Evolutionary conservation across 92 coral and sea anemone species (phyloP), one percentile per base, ranked within the genome.

Genomic region (Umimayanthus kanabou): DNA sequence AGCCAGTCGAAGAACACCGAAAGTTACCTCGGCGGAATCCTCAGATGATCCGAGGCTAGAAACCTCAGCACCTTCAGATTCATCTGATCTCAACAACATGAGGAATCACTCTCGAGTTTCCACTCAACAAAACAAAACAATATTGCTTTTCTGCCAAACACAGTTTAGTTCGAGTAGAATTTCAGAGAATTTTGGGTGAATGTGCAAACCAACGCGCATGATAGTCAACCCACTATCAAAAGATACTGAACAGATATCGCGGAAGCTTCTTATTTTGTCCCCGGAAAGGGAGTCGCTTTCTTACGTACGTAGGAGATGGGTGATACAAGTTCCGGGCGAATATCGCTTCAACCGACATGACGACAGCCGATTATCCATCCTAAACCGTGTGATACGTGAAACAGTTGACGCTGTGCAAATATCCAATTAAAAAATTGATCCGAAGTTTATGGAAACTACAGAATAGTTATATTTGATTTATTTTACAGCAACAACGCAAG

Each of bases 241-340:
- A 64, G 85, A 81, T 61, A 81, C 14, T 64, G 74, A 81, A 65
- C 74, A 81, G 33, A 37, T 65, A 37, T 11, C 4, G 58, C 85
- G 75, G 75, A 66, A 81, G 23, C 75, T 40, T 16, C 69, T 29
- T 13, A 13, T 80, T 10, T 30, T 73, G 20, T 64, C n/a, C 39
- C 85, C 85, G 85, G 85, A 45, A 81, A 64, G 75, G 85, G 85
- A n/a, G 85, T 37, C 73, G 40, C 57, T 81, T 4, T 23, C 23
- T 66, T 81, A 81, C 85, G 85, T 81, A 81, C 85, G 85, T 81
- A 81, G 53, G 28, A 37, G 33, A 0, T 30, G 0, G 30, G 37
- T 81, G 85, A 81, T 76, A n/a, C 70, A 65, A 8, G 76, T 71
- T 40, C 76, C 29, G 42, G 76, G 15, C 33, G 39, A 61, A 64